Base-by-base conservation (phyloP, 2,113 vertebrate genomes). In the Sarotherodon lohbergeri region DNA sequence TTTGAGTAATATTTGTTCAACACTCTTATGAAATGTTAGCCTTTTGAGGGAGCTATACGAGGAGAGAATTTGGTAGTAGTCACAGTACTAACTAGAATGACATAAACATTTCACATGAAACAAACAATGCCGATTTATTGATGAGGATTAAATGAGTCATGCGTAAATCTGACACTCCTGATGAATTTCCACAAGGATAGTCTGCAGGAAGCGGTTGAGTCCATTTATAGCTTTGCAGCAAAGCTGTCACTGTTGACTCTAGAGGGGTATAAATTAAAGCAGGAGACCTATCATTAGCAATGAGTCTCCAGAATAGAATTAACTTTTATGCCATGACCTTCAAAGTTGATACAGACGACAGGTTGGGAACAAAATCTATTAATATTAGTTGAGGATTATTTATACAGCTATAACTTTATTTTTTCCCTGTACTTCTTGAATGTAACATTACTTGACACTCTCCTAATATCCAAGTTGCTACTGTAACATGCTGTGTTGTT, bases 81-180 rank as follows among this genome's bases (percentile, higher is more conserved):
- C 29, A 41, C 5, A 19, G 14, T 41, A n/a, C 14, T 13, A 8
- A 80, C 9, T 55, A 9, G 10, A 17, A 19, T 80, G 63, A 48
- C 50, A 13, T 80, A 34, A 39, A 50, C 24, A 16, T 87, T 76
- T 82, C 59, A 10, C 12, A 11, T 32, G 9, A 54, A 81, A 56
- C 76, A 92, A 79, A 89, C 29, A 73, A 5, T 3, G 6, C 9
- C 63, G 80, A 91, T 90, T 89, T 92, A 88, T 71, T 78, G 43
- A 22, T 4, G 5, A 41, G 17, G 50, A 84, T 57, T 56, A 54
- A 82, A 39, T 85, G 56, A 81, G 13, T 4, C 6, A 9, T 56
- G 34, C 9, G 54, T 93, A 89, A 91, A 89, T 81, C 63, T 78
- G n/a, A 76, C 84, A 76, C 61, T 48, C 13, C 6, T 50, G 24